Evolutionary conservation across 2,888 invertebrate genomes (phyloP).

Genomic region (Tortrix viridana): DNA sequence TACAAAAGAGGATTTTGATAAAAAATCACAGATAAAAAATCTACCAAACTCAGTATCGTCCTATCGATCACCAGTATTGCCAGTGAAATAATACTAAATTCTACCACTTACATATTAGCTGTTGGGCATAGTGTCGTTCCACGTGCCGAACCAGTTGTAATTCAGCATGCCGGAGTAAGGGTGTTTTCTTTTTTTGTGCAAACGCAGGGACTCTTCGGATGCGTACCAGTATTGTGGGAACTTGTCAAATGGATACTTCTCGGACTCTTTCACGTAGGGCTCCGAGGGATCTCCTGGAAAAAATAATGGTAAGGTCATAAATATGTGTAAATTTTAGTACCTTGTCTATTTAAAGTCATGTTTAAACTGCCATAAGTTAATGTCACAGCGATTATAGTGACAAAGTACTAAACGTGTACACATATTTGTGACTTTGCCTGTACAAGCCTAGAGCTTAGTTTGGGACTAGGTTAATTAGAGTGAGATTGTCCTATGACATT

Average conservation of each 20-base stretch:
- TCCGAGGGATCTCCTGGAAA: constrained; percentile 63
- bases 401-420: too few species aligned
- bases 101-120: constrained; percentile 54
- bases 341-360: too few species aligned
- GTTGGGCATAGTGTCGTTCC: constrained; percentile 67
- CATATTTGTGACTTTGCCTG: too few species aligned
- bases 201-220: constrained; percentile 70
- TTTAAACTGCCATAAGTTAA: too few species aligned
- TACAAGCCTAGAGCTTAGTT: too few species aligned
- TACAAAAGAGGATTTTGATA: too few species aligned
- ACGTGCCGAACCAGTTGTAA: constrained; percentile 67
- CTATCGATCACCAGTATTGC: not conserved
- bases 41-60: constrained; percentile 21
- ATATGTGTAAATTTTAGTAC: too few species aligned
- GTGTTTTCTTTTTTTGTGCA: constrained; percentile 77
- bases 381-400: too few species aligned
- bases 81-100: constrained; percentile 19
- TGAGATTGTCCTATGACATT: too few species aligned
- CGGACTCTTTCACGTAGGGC: constrained; percentile 66
- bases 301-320: not conserved
- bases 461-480: too few species aligned
- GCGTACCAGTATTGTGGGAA: constrained; percentile 78
- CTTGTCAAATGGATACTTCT: constrained; percentile 68
- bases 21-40: constrained; percentile 22
- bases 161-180: constrained; percentile 73